phyloP scores from a whole-genome alignment of 23 tunicate species.

The Halocynthia aurantium region DNA sequence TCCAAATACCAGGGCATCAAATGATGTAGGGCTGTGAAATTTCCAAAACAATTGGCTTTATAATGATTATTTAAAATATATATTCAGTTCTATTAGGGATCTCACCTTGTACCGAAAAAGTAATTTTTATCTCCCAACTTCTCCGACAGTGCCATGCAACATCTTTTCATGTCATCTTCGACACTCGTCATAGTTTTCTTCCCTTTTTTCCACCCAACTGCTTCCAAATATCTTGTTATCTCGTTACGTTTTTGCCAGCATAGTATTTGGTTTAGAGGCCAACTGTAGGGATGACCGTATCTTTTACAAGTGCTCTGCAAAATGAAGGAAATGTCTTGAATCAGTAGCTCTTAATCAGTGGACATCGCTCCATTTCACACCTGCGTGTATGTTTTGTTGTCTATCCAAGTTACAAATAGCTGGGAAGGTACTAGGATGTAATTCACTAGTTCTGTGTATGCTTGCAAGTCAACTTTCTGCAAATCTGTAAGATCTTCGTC shows the following conservation, averaged over 20 bases:
- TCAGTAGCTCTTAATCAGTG: too few relatives aligned
- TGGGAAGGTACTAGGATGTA: constrained; percentile 63
- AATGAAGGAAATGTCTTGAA: background rate
- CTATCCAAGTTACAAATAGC: constrained; percentile 62
- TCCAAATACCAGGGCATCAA: constrained; percentile 82
- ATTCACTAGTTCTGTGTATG: constrained; percentile 58
- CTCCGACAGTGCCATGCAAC: constrained; percentile 67
- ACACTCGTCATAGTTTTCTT: constrained; percentile 43
- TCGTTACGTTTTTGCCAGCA: constrained; percentile 38
- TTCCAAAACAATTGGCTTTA: too few relatives aligned
- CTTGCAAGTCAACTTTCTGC: constrained; percentile 39
- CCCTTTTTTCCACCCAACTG: constrained; percentile 64
- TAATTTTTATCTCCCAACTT: constrained; percentile 57
- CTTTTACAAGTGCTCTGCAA: constrained; percentile 57
- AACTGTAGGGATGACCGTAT: constrained; percentile 59
- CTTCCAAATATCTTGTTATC: constrained; percentile 21
- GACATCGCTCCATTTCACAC: background rate
- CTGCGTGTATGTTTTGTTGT: constrained; percentile 55
- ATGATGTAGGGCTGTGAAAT: constrained; percentile 61
- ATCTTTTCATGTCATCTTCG: constrained; percentile 64
- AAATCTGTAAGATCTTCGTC: constrained; percentile 24
- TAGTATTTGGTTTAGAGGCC: constrained; percentile 70
- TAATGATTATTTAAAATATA: background rate
- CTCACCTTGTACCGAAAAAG: constrained; percentile 76
- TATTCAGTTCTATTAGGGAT: background rate